These are phyloP conservation scores for Prunella himalayana DNA, from an alignment of 2,113 vertebrate genomes.

Conservation along the genomic window DNA sequence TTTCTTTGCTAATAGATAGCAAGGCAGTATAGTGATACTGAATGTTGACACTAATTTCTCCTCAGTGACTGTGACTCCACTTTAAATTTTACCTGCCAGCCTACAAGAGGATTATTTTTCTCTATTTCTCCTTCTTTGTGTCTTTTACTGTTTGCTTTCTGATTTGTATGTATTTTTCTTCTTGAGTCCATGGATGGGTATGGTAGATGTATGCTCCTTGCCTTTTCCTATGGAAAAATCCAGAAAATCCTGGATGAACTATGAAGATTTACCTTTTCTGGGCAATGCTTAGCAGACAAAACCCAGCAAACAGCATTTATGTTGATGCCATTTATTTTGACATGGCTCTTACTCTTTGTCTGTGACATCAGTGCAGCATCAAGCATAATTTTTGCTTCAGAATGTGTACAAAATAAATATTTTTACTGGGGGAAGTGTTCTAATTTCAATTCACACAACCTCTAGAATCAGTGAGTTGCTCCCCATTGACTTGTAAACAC, in stretches of 20 bases:
- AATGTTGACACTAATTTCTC: not conserved
- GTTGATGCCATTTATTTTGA: not conserved
- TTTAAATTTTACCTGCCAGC: not conserved
- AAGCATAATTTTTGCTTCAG: not conserved
- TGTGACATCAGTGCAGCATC: not conserved
- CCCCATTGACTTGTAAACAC: rapidly evolving
- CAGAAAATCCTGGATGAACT: not conserved
- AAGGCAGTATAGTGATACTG: not conserved
- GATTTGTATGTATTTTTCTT: not conserved
- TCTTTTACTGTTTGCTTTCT: not conserved
- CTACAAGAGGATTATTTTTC: not conserved
- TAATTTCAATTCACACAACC: not conserved
- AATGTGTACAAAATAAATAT: not conserved
- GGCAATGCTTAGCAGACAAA: not conserved
- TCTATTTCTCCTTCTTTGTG: not conserved
- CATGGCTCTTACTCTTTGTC: not conserved
- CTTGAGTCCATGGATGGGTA: not conserved
- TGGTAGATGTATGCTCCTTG: not conserved
- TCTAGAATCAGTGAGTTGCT: not conserved
- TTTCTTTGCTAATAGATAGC: not conserved
- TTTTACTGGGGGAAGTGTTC: not conserved
- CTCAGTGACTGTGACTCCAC: not conserved
- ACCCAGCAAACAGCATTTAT: not conserved
- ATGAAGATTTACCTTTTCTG: not conserved
- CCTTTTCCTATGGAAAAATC: not conserved